phyloP scores from a whole-genome alignment of 2,113 vertebrate genomes.

The Urocitellus parryii region DNA sequence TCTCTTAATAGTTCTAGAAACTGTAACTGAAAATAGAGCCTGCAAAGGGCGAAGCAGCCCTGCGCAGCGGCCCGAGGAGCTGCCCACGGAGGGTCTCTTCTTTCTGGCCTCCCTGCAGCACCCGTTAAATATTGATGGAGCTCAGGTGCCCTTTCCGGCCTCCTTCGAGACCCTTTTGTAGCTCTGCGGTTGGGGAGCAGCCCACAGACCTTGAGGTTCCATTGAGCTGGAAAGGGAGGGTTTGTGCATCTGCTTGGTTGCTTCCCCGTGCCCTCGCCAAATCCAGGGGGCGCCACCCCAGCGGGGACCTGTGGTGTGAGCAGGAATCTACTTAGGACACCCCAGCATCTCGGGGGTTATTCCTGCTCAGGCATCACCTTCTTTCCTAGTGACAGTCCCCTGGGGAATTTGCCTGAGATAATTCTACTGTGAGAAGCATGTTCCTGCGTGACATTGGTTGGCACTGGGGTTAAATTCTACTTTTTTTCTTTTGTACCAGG shows the following conservation, averaged over 20 bases:
- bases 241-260: too few species aligned
- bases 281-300: accelerated
- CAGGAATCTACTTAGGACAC: neutral
- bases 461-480: neutral
- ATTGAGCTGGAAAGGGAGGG: neutral
- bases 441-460: neutral
- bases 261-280: neutral
- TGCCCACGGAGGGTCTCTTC: neutral
- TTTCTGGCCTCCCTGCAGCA: neutral
- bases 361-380: accelerated
- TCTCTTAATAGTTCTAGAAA: constrained; percentile 71
- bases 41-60: neutral
- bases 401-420: too few species aligned
- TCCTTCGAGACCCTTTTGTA: neutral
- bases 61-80: neutral
- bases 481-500: neutral
- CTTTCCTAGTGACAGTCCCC: neutral
- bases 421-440: accelerated
- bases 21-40: constrained; percentile 51
- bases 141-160: neutral
- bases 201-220: neutral
- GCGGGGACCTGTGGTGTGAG: accelerated
- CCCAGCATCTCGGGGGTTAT: neutral
- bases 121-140: neutral
- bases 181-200: neutral